A percentile compares a stretch with the other conserved stretches of the same genome.
phyloP scores from a whole-genome alignment of 2,888 invertebrate species.

The Drosophila nr. fundita region DNA sequence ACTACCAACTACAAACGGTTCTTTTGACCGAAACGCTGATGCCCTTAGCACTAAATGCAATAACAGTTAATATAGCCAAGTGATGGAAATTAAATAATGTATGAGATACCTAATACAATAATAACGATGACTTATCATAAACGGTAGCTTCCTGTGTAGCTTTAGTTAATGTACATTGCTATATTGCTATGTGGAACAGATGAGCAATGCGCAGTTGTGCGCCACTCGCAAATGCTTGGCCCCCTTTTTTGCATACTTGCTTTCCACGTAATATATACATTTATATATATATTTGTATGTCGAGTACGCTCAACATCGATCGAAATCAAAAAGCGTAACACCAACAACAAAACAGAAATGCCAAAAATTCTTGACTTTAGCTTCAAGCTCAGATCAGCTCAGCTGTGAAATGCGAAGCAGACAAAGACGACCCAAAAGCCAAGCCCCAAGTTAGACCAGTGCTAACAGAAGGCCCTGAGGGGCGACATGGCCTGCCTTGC shows the following conservation, averaged over 20 bases:
- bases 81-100: background rate
- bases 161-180: background rate
- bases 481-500: conserved; percentile 52
- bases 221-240: conserved; percentile 67
- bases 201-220: conserved; percentile 72
- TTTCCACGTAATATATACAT: conserved; percentile 29
- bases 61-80: background rate
- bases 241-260: conserved; percentile 53
- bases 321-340: conserved; percentile 83
- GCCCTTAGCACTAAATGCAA: conserved; percentile 17
- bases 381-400: conserved; percentile 47
- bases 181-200: conserved; percentile 17
- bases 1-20: conserved; percentile 8
- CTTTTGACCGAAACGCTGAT: conserved; percentile 23
- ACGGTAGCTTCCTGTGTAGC: background rate
- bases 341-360: conserved; percentile 73
- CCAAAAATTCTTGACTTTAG: conserved; percentile 66
- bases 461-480: conserved; percentile 1
- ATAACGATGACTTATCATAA: conserved; percentile 5
- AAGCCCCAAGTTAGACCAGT: conserved; percentile 25
- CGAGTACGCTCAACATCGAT: conserved; percentile 64
- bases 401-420: conserved; percentile 60
- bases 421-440: conserved; percentile 23
- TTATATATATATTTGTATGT: conserved; percentile 52
- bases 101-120: background rate